Evolutionary conservation across 2,113 vertebrate genomes (phyloP).

Genomic region (Accipiter virgatus): DNA sequence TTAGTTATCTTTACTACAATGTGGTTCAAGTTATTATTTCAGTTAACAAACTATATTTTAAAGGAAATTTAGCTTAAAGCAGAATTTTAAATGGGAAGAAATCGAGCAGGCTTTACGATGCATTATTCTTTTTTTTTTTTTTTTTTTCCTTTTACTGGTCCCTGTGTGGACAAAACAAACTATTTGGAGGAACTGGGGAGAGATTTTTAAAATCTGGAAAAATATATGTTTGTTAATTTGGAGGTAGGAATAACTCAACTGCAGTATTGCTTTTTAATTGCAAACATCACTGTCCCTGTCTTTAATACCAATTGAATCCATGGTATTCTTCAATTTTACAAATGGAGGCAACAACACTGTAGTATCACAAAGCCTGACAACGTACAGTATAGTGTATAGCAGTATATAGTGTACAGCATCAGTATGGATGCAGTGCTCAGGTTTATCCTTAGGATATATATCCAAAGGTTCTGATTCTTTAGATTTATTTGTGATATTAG

Average conservation of each 20-base stretch:
- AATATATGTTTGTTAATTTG: background rate
- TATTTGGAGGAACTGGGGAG: background rate
- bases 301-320: background rate
- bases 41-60: background rate
- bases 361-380: background rate
- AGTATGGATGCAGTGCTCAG: background rate
- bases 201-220: background rate
- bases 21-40: background rate
- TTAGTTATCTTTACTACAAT: background rate
- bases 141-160: background rate
- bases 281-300: background rate
- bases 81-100: background rate
- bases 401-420: background rate
- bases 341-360: background rate
- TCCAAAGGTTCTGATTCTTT: background rate
- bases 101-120: background rate
- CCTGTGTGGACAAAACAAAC: background rate
- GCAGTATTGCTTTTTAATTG: background rate
- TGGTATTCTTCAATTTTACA: constrained; percentile 7
- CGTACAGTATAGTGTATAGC: fast-evolving
- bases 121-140: background rate
- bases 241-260: background rate
- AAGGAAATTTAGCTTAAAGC: background rate
- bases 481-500: background rate
- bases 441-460: background rate